Evolutionary conservation across 2,113 vertebrate species (phyloP).

Genomic region (western clawed frog (Xenopus tropicalis)): UCB_Xtro_10.0 CM004447.2:104043501-104044000

Average conservation of each 20-base stretch:
- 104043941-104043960: not conserved
- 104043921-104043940: not conserved
- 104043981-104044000: not conserved
- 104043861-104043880: not conserved
- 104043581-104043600: not conserved
- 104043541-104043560: no score
- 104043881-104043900: not conserved
- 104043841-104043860: not conserved
- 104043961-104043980: conserved; percentile 2
- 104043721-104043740: not conserved
- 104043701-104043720: not conserved
- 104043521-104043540: no score
- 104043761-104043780: no score
- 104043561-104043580: no score
- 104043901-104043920: not conserved
- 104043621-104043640: not conserved
- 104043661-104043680: no score
- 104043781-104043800: not conserved
- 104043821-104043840: not conserved
- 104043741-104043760: no score
- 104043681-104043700: not conserved
- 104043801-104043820: not conserved
- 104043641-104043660: not conserved
- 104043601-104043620: not conserved
- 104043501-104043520: no score